phyloP scores from a whole-genome alignment of 2,113 vertebrate genomes.

The Muscicapa adusta region DNA sequence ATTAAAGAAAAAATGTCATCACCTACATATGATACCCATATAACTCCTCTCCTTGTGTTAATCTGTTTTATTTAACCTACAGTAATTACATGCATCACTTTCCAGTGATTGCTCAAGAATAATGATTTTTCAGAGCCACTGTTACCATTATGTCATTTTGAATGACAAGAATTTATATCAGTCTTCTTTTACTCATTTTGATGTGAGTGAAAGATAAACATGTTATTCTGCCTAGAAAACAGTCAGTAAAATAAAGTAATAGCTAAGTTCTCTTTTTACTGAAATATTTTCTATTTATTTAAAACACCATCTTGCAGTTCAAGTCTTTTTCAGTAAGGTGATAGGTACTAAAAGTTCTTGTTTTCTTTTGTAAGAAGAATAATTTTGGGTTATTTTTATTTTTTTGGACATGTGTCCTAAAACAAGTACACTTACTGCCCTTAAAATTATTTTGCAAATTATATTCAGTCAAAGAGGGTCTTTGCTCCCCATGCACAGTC shows the following conservation, averaged over 20 bases:
- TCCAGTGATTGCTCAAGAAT: background rate
- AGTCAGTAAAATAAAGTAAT: background rate
- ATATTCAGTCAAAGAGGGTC: background rate
- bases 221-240: background rate
- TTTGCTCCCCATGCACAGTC: background rate
- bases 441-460: background rate
- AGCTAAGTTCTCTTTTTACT: background rate
- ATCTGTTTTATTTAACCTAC: background rate
- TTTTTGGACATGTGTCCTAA: background rate
- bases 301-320: background rate
- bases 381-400: fast-evolving
- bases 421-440: background rate
- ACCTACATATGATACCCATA: background rate
- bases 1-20: background rate
- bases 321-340: background rate
- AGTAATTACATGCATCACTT: background rate
- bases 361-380: background rate
- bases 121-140: background rate
- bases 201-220: background rate
- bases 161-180: background rate
- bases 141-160: background rate
- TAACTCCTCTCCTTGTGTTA: background rate
- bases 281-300: background rate
- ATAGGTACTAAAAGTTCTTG: background rate
- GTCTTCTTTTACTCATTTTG: background rate